These are phyloP conservation scores for Radopholus similis DNA, from an alignment of 1,140 invertebrate species.

Conservation along the genomic window DNA sequence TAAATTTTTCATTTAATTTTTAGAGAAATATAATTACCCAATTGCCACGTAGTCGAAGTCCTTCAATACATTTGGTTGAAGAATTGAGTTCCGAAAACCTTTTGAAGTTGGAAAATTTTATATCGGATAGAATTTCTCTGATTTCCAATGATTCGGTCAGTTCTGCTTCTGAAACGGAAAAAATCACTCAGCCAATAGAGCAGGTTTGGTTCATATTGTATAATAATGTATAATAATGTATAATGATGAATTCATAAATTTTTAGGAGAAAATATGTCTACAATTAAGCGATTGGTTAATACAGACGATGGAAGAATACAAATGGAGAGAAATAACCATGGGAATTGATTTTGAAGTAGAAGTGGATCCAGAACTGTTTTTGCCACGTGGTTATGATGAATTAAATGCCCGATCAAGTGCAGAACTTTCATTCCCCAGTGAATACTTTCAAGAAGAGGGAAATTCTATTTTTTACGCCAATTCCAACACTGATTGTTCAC, in stretches of 20 bases:
- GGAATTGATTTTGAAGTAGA: constrained; percentile 7
- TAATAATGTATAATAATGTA: not conserved
- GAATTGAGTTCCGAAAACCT: constrained; percentile 1
- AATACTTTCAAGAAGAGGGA: not conserved
- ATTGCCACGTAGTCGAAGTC: not conserved
- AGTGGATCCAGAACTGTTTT: not conserved
- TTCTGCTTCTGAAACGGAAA: not conserved
- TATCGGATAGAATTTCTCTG: constrained; percentile 1
- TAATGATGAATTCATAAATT: not conserved
- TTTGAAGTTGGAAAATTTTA: not conserved
- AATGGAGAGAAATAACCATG: constrained; percentile 2
- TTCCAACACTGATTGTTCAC: not conserved
- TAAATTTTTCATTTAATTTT: no score
- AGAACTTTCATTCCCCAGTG: no score
- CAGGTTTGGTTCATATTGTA: not conserved
- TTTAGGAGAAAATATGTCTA: constrained; percentile 7
- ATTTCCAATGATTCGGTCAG: constrained; percentile 12
- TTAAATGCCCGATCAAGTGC: no score
- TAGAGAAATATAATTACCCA: not conserved
- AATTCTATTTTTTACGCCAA: constrained; percentile 10
- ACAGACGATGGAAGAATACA: constrained; percentile 3
- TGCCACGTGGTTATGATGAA: no score
- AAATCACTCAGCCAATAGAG: not conserved
- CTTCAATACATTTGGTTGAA: not conserved
- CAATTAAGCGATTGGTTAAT: constrained; percentile 16